Conservation (phyloP, 2,797 vertebrate species). For the Ispidina picta region DNA sequence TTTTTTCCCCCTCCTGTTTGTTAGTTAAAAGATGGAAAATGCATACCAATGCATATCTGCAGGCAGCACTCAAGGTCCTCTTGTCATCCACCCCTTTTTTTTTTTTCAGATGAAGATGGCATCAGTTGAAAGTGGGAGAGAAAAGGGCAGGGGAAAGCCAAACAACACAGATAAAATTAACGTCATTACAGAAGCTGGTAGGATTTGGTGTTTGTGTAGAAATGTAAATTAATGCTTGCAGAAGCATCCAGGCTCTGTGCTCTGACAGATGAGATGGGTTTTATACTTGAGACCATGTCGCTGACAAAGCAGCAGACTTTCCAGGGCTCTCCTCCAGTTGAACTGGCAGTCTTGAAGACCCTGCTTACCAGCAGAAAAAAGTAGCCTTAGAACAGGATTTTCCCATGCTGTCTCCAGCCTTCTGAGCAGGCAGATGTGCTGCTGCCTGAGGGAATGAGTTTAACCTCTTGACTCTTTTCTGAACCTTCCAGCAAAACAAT, state of each 20-base stretch:
- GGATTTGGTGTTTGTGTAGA: slow-evolving; percentile 9
- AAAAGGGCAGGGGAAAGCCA: background rate
- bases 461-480: background rate
- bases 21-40: slow-evolving; percentile 61
- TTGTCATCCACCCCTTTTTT: fast-evolving
- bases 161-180: background rate
- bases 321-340: background rate
- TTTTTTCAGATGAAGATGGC: background rate
- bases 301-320: slow-evolving; percentile 29
- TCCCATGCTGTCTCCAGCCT: slow-evolving; percentile 6
- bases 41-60: slow-evolving; percentile 27
- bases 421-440: background rate
- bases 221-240: background rate
- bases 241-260: background rate
- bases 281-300: background rate
- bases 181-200: background rate
- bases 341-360: background rate
- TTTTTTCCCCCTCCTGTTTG: background rate
- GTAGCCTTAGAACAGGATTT: background rate
- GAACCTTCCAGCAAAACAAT: background rate
- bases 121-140: slow-evolving; percentile 1
- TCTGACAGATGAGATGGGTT: background rate
- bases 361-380: background rate
- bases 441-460: background rate
- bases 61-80: background rate